Evolutionary conservation across 37 sponge, comb jelly and placozoan genomes (phyloP).

Genomic region (Halisarca cf. caerulea): DNA sequence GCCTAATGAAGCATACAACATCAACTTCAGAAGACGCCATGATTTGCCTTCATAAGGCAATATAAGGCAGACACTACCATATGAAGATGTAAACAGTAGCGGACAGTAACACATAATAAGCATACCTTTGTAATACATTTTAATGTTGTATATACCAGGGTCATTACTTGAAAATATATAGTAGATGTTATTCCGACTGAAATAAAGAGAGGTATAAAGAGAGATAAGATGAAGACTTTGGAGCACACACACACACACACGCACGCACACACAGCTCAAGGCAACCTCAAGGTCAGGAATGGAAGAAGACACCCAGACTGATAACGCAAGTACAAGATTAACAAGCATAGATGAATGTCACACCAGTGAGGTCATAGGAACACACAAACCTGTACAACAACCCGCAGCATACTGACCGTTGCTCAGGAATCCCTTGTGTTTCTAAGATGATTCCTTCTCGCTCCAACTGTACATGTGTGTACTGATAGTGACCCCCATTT

Average conservation of each 20-base stretch:
- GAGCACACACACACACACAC: neutral
- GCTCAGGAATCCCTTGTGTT: conserved; percentile 70
- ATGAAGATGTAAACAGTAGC: too few species aligned
- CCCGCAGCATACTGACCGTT: conserved; percentile 38
- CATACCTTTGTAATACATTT: conserved; percentile 51
- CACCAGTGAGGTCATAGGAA: neutral
- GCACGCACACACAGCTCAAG: conserved; percentile 2
- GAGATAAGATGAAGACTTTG: neutral
- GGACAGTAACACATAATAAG: too few species aligned
- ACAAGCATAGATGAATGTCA: neutral
- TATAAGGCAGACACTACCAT: too few species aligned
- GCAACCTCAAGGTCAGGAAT: neutral
- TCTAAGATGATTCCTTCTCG: conserved; percentile 83
- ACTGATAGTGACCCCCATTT: conserved; percentile 30
- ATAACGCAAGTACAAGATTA: neutral
- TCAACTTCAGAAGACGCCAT: neutral
- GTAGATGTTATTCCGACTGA: conserved; percentile 57
- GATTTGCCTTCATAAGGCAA: neutral
- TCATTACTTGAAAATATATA: conserved; percentile 58
- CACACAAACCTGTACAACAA: neutral
- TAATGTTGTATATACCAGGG: conserved; percentile 69
- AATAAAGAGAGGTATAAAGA: neutral
- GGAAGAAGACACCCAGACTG: conserved; percentile 6
- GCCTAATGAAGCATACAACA: neutral
- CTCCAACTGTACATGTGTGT: conserved; percentile 76